Conservation (phyloP, 2,113 vertebrate species). For the Tylochromis polylepis region DNA sequence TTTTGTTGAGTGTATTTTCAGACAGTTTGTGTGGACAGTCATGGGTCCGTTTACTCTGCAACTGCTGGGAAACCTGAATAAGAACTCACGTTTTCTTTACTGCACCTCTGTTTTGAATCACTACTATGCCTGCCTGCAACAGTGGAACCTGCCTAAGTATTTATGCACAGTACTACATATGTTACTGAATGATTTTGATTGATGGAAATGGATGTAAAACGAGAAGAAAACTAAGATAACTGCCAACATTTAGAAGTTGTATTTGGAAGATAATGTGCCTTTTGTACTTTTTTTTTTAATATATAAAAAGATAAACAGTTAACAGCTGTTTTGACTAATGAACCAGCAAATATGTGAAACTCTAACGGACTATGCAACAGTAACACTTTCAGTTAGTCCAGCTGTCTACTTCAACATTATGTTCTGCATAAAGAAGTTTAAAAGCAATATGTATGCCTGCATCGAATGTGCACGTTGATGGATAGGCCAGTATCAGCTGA, state of each 20-base stretch:
- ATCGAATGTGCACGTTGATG: too few species aligned
- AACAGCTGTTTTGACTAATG: neutral
- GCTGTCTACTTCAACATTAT: neutral
- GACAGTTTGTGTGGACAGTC: neutral
- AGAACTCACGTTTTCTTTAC: neutral
- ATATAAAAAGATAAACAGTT: neutral
- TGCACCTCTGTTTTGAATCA: neutral
- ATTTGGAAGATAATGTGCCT: neutral
- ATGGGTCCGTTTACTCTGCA: neutral
- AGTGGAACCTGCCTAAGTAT: neutral
- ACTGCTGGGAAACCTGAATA: neutral
- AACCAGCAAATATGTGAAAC: neutral
- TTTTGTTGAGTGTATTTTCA: too few species aligned
- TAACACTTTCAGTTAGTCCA: neutral
- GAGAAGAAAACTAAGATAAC: neutral
- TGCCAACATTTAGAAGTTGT: neutral
- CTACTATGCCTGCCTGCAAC: neutral
- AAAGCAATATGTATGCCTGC: neutral
- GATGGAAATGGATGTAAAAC: neutral
- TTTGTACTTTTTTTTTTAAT: neutral
- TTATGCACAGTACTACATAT: neutral
- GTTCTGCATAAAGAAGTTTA: neutral
- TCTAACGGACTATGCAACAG: neutral
- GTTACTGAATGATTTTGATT: neutral
- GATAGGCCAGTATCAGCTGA: neutral